These are phyloP conservation scores for Xestia ashworthii DNA, from an alignment of 2,888 invertebrate genomes.

Conservation along the genomic window DNA sequence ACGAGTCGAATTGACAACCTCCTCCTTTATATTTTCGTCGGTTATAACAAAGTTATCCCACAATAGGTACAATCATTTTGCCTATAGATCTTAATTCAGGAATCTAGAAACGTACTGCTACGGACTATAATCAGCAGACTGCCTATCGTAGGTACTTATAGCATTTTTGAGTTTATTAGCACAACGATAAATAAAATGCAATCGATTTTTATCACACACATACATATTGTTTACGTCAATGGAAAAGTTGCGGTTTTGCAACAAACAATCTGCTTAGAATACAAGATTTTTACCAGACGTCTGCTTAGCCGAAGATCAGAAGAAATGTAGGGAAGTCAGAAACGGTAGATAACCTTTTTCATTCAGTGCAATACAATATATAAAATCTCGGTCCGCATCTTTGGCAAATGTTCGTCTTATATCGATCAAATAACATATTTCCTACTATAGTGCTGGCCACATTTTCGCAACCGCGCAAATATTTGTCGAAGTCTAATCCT, in stretches of 20 bases:
- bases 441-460: not conserved
- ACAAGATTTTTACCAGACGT: not conserved
- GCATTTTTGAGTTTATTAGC: slow-evolving; percentile 29
- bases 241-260: slow-evolving; percentile 11
- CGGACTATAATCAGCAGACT: not conserved
- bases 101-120: not conserved
- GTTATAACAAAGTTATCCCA: not conserved
- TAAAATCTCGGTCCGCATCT: not conserved
- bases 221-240: not conserved
- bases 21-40: too few relatives aligned
- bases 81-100: not conserved
- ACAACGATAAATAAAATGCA: slow-evolving; percentile 41
- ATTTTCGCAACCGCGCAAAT: slow-evolving; percentile 3
- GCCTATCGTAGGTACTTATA: not conserved
- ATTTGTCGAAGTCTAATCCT: not conserved
- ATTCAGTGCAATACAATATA: not conserved
- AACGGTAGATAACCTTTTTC: not conserved
- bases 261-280: not conserved
- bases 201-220: slow-evolving; percentile 33
- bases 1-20: too few relatives aligned
- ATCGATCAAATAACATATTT: not conserved
- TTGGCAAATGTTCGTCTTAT: not conserved
- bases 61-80: not conserved
- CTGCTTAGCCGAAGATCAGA: not conserved
- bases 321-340: not conserved